Percentiles rank a stretch among this genome's conserved stretches.
Conservation (phyloP, 2,797 vertebrate species). For the Halcyon chelicuti region DNA sequence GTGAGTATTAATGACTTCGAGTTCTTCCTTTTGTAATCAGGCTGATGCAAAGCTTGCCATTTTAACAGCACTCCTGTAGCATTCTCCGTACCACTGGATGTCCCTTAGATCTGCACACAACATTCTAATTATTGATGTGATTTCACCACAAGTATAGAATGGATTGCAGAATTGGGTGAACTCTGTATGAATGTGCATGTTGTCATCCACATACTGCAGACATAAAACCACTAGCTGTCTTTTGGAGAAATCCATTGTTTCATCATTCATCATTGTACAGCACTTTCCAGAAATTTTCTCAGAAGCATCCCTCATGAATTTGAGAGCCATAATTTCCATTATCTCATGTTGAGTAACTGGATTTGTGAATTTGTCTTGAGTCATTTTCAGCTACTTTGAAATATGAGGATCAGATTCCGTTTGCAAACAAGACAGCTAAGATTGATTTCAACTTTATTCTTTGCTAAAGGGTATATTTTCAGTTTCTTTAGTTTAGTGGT, state of each 20-base stretch:
- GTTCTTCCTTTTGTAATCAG: not conserved
- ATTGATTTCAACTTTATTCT: conserved; percentile 48
- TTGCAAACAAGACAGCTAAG: conserved; percentile 57
- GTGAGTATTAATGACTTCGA: not conserved
- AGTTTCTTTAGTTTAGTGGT: conserved; percentile 44
- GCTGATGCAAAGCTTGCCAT: not conserved
- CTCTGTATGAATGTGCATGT: conserved; percentile 37
- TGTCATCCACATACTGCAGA: conserved; percentile 53
- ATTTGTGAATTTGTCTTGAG: conserved; percentile 73
- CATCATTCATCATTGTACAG: conserved; percentile 60
- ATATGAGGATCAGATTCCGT: conserved; percentile 53
- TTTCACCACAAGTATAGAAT: conserved; percentile 16
- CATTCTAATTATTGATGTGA: not conserved
- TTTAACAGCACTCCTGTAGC: not conserved
- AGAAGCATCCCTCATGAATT: conserved; percentile 67
- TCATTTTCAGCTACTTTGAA: conserved; percentile 72
- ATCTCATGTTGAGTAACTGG: conserved; percentile 74
- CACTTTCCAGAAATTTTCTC: conserved; percentile 73
- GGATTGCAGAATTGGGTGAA: conserved; percentile 1
- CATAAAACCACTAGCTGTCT: conserved; percentile 51
- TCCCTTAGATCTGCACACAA: not conserved
- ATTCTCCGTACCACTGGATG: not conserved
- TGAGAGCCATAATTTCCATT: conserved; percentile 70
- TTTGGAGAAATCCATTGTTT: conserved; percentile 72
- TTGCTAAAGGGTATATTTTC: conserved; percentile 63